Base-by-base conservation (phyloP, 1,140 invertebrate genomes). In the Solenopsis invicta region DNA sequence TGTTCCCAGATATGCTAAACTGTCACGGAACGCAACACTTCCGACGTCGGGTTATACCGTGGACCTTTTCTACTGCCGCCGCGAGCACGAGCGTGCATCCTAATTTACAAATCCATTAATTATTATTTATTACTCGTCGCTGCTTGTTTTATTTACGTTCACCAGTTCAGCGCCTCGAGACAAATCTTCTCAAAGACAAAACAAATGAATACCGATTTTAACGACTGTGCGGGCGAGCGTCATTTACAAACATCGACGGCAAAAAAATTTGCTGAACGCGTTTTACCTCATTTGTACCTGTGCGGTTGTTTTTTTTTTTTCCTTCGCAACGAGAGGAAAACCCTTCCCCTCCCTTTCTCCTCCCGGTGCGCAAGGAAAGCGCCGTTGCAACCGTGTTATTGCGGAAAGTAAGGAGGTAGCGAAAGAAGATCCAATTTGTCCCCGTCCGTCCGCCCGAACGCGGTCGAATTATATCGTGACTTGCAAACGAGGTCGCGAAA, bases 401-500 rank as follows among this genome's bases (percentile, higher is more conserved):
- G 52, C 21, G 10, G 0, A 5, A 29, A 45, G 34, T 56, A 45
- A 41, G n/a, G 13, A 34, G n/a, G 12, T 9, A 21, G 4, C 4
- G 50, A 71, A 61, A 81, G 5, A 71, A 59, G 50, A 45, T 56
- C 34, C 12, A 81, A 56, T 72, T 81, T 81, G 37, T 81, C 21
- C 3, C 5, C 10, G 64, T 81, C 21, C 62, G 34, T 59, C 18
- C 29, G 59, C 16, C 12, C 6, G 45, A 8, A 37, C 29, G 34
- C 61, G 29, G 61, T 45, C 21, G 59, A 54, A 59, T 81, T 81
- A 81, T 56, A 45, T n/a, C 52, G 66, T 71, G 37, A 56, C 21
- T 81, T 50, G 50, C 34, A 56, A 69, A 62, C 37, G 37, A 41
- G 10, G 29, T 56, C 37, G 21, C 16, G 16, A 9, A n/a, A 56